Conservation (phyloP, 2,888 invertebrate genomes). For the Lithodes maja region DNA sequence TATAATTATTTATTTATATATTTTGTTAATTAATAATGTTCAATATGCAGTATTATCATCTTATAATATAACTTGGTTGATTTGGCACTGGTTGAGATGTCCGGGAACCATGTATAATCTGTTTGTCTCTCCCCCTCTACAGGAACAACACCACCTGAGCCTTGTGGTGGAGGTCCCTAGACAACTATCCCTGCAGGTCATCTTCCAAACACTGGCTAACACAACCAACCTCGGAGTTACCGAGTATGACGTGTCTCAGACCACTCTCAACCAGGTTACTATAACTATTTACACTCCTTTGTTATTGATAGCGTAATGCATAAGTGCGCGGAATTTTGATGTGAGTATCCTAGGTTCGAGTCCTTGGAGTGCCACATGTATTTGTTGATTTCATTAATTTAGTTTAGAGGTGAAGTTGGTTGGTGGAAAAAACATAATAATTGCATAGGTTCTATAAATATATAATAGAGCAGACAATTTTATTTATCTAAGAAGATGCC, state of each 20-base stretch:
- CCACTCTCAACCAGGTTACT: conserved; percentile 56
- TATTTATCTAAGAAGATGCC: not conserved
- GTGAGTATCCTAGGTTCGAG: too few species aligned
- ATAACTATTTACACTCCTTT: not conserved
- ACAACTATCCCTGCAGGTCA: conserved; percentile 36
- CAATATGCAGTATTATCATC: too few species aligned
- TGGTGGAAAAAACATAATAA: too few species aligned
- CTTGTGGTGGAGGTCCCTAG: conserved; percentile 50
- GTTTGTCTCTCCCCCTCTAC: not conserved
- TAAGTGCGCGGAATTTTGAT: too few species aligned
- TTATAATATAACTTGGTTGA: too few species aligned
- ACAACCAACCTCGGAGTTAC: conserved; percentile 44
- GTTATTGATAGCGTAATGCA: not conserved
- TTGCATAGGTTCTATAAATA: not conserved
- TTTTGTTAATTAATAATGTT: too few species aligned
- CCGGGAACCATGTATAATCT: too few species aligned
- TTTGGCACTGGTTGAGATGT: too few species aligned
- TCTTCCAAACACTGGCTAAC: conserved; percentile 43
- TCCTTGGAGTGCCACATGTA: too few species aligned
- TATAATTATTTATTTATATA: too few species aligned
- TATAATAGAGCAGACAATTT: not conserved
- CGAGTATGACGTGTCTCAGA: conserved; percentile 57
- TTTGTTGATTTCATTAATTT: too few species aligned
- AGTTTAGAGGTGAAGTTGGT: too few species aligned
- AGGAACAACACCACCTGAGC: conserved; percentile 59